Percentiles rank a stretch among this genome's conserved stretches.
These are phyloP conservation scores for Drosophila robusta DNA, from an alignment of 2,888 invertebrate species.

Conservation along the genomic window DNA sequence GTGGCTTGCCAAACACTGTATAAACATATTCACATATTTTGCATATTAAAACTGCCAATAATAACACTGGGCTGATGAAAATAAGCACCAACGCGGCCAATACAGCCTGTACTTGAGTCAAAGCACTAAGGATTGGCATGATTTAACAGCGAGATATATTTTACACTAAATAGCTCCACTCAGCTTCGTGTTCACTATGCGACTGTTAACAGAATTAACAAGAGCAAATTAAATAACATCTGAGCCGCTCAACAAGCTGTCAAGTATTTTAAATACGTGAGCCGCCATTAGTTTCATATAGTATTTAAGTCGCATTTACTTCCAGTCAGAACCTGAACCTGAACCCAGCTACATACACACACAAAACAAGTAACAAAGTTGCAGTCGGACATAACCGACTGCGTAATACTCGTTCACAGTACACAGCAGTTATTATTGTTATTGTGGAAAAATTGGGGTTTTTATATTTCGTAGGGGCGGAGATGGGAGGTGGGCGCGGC, in stretches of 20 bases:
- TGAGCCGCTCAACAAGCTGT: not conserved
- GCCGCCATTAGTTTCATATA: not conserved
- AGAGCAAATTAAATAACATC: not conserved
- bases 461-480: too few species aligned
- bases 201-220: not conserved
- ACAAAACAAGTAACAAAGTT: too few species aligned
- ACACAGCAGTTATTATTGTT: too few species aligned
- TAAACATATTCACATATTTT: constrained; percentile 14
- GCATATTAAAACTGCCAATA: constrained; percentile 35
- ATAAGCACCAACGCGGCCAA: constrained; percentile 4
- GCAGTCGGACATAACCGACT: too few species aligned
- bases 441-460: too few species aligned
- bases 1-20: not conserved
- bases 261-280: not conserved
- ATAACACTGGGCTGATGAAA: constrained; percentile 36
- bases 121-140: constrained; percentile 2
- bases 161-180: not conserved
- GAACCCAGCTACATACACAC: too few species aligned
- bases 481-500: too few species aligned
- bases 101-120: constrained; percentile 16
- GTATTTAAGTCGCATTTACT: not conserved
- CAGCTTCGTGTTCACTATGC: not conserved
- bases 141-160: not conserved
- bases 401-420: too few species aligned
- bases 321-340: not conserved